Conservation (phyloP, 2,113 vertebrate genomes). For the Cyanoderma ruficeps region DNA sequence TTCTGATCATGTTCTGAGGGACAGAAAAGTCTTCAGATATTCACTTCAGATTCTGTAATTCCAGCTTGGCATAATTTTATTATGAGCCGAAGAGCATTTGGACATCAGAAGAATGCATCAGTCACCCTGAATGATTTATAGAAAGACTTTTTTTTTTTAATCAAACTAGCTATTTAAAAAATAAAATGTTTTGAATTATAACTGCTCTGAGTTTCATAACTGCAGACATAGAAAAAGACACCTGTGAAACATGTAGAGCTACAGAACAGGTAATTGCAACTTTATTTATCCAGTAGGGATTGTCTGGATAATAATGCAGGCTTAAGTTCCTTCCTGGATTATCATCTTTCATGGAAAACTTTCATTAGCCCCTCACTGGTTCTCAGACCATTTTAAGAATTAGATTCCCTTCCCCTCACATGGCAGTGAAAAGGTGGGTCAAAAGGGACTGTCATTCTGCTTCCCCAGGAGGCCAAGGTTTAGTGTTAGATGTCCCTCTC, state of each 20-base stretch:
- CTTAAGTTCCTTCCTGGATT: neutral
- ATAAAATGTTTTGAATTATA: neutral
- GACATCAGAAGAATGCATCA: neutral
- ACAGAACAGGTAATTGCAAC: neutral
- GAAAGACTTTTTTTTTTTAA: neutral
- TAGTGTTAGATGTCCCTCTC: neutral
- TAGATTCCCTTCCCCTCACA: neutral
- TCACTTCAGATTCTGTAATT: neutral
- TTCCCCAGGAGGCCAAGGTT: neutral
- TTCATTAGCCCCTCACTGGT: neutral
- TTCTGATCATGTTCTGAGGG: neutral
- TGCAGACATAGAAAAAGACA: neutral
- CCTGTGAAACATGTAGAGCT: neutral
- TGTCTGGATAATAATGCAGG: neutral
- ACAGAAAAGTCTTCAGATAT: neutral
- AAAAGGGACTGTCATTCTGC: neutral
- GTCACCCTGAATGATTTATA: neutral
- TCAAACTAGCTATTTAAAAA: neutral
- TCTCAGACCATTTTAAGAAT: neutral
- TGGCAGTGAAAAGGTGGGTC: neutral
- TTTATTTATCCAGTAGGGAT: neutral
- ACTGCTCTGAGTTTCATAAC: neutral
- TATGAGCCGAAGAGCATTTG: neutral
- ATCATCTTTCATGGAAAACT: neutral
- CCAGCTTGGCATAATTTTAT: neutral